Percentiles rank a stretch among this genome's conserved stretches.
phyloP scores from a whole-genome alignment of 2,113 vertebrate genomes.

The Myiopsitta monachus region DNA sequence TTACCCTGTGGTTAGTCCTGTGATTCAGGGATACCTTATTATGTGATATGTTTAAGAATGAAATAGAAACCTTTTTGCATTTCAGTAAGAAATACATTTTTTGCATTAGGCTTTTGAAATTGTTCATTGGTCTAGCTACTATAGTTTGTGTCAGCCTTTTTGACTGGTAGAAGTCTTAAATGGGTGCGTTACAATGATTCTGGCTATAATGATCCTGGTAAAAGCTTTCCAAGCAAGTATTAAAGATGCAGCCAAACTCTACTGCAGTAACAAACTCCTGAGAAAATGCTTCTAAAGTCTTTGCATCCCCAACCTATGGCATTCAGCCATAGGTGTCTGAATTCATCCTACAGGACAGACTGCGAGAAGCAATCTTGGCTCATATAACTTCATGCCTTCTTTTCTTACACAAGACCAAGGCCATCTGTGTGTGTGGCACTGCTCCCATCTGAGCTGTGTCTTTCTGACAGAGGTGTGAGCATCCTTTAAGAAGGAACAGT shows the following conservation, averaged over 20 bases:
- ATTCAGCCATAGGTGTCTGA: not conserved
- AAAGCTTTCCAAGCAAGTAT: not conserved
- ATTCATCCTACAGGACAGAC: not conserved
- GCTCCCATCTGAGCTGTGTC: not conserved
- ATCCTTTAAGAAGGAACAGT: fast-evolving
- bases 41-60: not conserved
- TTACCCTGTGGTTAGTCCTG: not conserved
- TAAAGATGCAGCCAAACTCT: not conserved
- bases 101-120: not conserved
- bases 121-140: not conserved
- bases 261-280: not conserved
- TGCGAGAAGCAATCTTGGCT: not conserved
- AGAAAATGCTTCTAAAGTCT: not conserved
- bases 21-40: not conserved
- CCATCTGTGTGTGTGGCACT: not conserved
- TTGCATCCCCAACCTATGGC: too few relatives aligned
- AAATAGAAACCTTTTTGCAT: not conserved
- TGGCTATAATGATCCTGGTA: not conserved
- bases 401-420: not conserved
- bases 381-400: not conserved
- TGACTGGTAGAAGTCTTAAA: not conserved
- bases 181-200: not conserved
- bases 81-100: not conserved
- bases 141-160: not conserved
- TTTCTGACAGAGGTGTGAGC: not conserved